A percentile compares a stretch with the other conserved stretches of the same genome.
Evolutionary conservation across 2,888 invertebrate species (phyloP).

Genomic region (Diarsia rubi): DNA sequence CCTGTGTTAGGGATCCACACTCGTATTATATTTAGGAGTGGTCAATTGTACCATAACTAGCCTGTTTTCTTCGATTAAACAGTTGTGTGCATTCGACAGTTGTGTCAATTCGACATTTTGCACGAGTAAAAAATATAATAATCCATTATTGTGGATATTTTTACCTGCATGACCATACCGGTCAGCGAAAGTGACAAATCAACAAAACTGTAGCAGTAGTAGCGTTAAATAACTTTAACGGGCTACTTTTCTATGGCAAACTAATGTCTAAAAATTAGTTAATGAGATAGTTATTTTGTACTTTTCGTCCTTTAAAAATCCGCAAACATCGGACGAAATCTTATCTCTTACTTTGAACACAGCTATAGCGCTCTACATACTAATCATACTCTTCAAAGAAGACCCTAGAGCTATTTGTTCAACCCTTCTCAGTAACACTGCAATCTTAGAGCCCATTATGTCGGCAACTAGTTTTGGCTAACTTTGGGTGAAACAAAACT

Average conservation of each 20-base stretch:
- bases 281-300: neutral
- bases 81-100: no score
- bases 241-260: neutral
- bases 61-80: no score
- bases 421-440: conserved; percentile 48
- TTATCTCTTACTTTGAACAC: neutral
- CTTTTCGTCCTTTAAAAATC: neutral
- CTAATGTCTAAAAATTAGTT: neutral
- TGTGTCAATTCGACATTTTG: no score
- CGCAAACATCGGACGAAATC: neutral
- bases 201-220: no score
- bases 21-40: no score
- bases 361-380: neutral
- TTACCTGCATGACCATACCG: no score
- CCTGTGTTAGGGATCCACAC: no score
- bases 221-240: no score
- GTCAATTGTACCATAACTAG: no score
- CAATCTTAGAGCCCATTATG: conserved; percentile 34
- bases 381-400: neutral
- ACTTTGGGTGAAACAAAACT: conserved; percentile 6
- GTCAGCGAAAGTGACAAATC: no score
- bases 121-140: no score
- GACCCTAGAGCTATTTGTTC: conserved; percentile 39
- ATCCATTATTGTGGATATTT: no score
- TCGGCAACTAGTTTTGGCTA: conserved; percentile 19